These are phyloP conservation scores for Eilema sororculum DNA, from an alignment of 2,888 invertebrate species.

Conservation along the genomic window DNA sequence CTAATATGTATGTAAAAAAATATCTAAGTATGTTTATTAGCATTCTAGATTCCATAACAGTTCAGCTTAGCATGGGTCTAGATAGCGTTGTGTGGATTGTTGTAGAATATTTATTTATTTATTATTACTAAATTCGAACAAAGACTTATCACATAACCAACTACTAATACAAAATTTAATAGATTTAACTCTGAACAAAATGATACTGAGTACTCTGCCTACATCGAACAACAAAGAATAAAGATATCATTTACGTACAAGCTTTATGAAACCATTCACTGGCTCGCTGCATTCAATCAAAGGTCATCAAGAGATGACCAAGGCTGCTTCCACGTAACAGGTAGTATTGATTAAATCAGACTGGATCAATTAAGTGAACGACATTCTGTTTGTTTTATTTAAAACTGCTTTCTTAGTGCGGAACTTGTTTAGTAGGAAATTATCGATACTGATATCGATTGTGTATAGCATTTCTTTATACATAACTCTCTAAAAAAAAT, in stretches of 20 bases:
- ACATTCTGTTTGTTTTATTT: constrained; percentile 17
- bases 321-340: constrained; percentile 70
- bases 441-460: background rate
- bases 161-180: no score
- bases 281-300: constrained; percentile 53
- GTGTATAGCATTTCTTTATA: background rate
- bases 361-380: constrained; percentile 38
- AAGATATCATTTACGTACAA: constrained; percentile 40
- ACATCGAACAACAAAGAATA: constrained; percentile 10
- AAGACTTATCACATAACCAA: background rate
- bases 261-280: constrained; percentile 50
- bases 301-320: constrained; percentile 72
- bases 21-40: no score
- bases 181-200: background rate
- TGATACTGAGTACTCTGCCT: background rate
- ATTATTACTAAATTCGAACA: background rate
- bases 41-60: no score
- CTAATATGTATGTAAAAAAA: no score
- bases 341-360: constrained; percentile 43
- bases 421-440: background rate
- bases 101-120: no score
- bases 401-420: background rate
- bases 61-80: no score
- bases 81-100: no score
- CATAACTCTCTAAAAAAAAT: background rate